These are phyloP conservation scores for Taenaris catops DNA, from an alignment of 2,888 invertebrate species.

Conservation along the genomic window DNA sequence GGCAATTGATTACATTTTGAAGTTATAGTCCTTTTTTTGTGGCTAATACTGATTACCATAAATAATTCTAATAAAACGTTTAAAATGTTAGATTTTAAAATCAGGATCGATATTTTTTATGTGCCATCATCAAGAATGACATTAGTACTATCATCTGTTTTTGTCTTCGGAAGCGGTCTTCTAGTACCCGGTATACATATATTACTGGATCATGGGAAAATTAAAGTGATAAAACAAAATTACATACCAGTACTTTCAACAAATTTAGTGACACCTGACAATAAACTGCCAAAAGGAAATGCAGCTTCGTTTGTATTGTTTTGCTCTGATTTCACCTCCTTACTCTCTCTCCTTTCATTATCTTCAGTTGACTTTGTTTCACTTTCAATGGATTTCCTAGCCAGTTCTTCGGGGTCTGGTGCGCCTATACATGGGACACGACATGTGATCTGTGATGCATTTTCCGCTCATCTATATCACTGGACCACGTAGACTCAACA, in stretches of 20 bases:
- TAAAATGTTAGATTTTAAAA: too few relatives aligned
- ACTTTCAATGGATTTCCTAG: slow-evolving; percentile 54
- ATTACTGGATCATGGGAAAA: too few relatives aligned
- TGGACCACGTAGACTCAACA: slow-evolving; percentile 55
- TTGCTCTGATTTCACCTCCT: slow-evolving; percentile 6
- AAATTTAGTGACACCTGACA: slow-evolving; percentile 85
- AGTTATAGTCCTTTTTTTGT: too few relatives aligned
- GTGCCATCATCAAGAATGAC: too few relatives aligned
- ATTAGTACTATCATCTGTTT: too few relatives aligned
- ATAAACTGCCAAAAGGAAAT: slow-evolving; percentile 81
- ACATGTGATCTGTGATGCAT: slow-evolving; percentile 40
- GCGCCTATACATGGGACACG: slow-evolving; percentile 82
- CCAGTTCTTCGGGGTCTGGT: slow-evolving; percentile 90
- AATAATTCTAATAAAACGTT: too few relatives aligned
- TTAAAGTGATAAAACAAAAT: too few relatives aligned
- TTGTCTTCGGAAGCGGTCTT: too few relatives aligned
- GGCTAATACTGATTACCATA: too few relatives aligned
- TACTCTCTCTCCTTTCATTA: slow-evolving; percentile 10
- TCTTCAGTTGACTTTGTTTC: slow-evolving; percentile 21
- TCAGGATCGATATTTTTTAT: too few relatives aligned
- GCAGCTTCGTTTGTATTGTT: slow-evolving; percentile 38
- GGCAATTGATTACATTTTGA: too few relatives aligned
- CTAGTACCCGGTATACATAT: too few relatives aligned
- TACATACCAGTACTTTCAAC: slow-evolving; percentile 82
- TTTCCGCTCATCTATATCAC: slow-evolving; percentile 48